Evolutionary conservation across 2,113 vertebrate genomes (phyloP), one percentile per base, ranked within the genome.

Genomic region (Apistogramma diplotaenia): DNA sequence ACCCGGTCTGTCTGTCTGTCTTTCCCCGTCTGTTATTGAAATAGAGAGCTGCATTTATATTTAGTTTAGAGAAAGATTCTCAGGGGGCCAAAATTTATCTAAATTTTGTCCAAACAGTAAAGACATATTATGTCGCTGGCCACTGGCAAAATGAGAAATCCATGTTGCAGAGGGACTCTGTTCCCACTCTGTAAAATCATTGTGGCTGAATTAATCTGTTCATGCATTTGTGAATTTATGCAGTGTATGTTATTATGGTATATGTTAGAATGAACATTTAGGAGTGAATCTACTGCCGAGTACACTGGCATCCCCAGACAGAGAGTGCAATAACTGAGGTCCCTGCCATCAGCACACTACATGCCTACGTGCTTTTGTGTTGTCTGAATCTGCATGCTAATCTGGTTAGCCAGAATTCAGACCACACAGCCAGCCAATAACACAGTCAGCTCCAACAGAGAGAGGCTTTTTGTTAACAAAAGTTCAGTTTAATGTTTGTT

Each of bases 331-430:
- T 90, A 89, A 85, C 54, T 27, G 46, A 76, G 82, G 27, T 11
- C 23, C 27, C 35, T 15, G 78, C 78, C 25, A 84, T 85, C 70
- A 84, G 84, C 78, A 78, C 82, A 81, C 84, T 87, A 84, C 89
- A 58, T 51, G 72, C 76, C 91, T 87, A 92, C 85, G 78, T 92
- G 83, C 79, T 91, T 90, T 81, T 70, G 72, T 75, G 85, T 82
- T 88, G 87, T 93, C 82, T 81, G 84, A 72, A 83, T 83, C 90
- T 88, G 89, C 88, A 89, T 85, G 91, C 85, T 93, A 87, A 93
- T 87, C 76, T 78, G 43, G 71, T 90, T 71, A 76, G 57, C 35
- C 5, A 5, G 19, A 56, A 27, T 16, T 78, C 58, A 59, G 74
- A 84, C 59, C 79, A 84, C 72, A 84, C 76, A 72, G 46, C 27